These are phyloP conservation scores for Bombus huntii DNA, from an alignment of 1,140 invertebrate genomes.

Conservation along the genomic window DNA sequence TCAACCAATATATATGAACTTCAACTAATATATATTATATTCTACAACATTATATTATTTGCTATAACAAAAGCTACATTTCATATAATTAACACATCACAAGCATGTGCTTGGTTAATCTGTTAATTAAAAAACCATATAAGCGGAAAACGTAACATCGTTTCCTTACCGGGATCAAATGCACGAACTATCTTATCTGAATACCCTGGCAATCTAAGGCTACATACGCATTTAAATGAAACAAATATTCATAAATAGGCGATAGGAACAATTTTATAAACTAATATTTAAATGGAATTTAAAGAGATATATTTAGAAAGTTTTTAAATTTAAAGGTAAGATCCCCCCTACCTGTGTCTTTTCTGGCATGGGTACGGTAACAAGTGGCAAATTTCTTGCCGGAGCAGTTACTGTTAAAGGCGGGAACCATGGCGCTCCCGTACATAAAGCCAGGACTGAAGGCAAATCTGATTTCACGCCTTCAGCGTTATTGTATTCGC, in stretches of 20 bases:
- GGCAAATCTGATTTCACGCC: constrained; percentile 75
- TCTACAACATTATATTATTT: too few species aligned
- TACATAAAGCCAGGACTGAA: constrained; percentile 77
- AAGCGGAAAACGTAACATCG: constrained; percentile 31
- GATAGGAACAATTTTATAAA: background rate
- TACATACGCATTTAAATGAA: constrained; percentile 37
- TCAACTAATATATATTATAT: background rate
- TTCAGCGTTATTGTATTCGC: constrained; percentile 69
- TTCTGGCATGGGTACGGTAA: constrained; percentile 70
- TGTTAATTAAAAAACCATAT: constrained; percentile 4
- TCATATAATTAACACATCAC: background rate
- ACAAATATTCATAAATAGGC: background rate
- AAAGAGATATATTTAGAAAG: too few species aligned
- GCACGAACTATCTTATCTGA: constrained; percentile 45
- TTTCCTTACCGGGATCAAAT: constrained; percentile 56
- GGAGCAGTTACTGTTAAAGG: constrained; percentile 87
- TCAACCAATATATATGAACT: background rate
- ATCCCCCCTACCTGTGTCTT: constrained; percentile 72
- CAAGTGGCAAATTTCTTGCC: constrained; percentile 80
- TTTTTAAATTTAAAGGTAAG: background rate
- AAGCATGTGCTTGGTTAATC: background rate
- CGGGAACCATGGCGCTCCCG: constrained; percentile 87
- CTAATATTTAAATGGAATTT: background rate
- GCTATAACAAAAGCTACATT: background rate
- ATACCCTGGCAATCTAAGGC: constrained; percentile 51